These are phyloP conservation scores for Pangasius djambal DNA, from an alignment of 2,797 vertebrate genomes.

Conservation along the genomic window DNA sequence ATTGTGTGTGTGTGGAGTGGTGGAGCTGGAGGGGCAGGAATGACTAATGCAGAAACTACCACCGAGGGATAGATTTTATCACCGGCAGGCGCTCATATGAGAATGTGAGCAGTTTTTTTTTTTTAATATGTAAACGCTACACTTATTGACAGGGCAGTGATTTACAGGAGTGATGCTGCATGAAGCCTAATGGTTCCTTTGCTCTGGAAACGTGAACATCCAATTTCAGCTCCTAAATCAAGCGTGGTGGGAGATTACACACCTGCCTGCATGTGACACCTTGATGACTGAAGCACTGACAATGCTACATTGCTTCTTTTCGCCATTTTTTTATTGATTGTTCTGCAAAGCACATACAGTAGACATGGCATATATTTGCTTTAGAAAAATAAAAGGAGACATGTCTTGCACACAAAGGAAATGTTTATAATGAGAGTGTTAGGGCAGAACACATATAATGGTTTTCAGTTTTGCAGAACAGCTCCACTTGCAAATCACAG, in stretches of 20 bases:
- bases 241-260: constrained; percentile 35
- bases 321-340: background rate
- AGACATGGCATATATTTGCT: background rate
- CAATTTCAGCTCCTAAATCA: constrained; percentile 56
- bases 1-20: constrained; percentile 36
- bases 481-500: constrained; percentile 55
- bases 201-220: constrained; percentile 47
- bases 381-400: background rate
- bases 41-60: constrained; percentile 45
- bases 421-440: background rate
- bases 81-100: constrained; percentile 45
- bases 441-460: background rate
- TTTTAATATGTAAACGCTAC: constrained; percentile 74
- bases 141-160: constrained; percentile 76
- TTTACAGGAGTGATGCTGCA: constrained; percentile 74
- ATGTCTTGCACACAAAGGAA: background rate
- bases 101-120: constrained; percentile 56
- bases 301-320: background rate
- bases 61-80: constrained; percentile 46
- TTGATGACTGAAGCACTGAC: constrained; percentile 14
- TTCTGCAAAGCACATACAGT: background rate
- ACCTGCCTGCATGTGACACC: constrained; percentile 39
- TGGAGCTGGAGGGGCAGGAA: constrained; percentile 29
- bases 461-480: background rate
- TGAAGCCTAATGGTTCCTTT: constrained; percentile 72